These are phyloP conservation scores for Ictalurus furcatus DNA, from an alignment of 2,113 vertebrate species.

Conservation along the genomic window DNA sequence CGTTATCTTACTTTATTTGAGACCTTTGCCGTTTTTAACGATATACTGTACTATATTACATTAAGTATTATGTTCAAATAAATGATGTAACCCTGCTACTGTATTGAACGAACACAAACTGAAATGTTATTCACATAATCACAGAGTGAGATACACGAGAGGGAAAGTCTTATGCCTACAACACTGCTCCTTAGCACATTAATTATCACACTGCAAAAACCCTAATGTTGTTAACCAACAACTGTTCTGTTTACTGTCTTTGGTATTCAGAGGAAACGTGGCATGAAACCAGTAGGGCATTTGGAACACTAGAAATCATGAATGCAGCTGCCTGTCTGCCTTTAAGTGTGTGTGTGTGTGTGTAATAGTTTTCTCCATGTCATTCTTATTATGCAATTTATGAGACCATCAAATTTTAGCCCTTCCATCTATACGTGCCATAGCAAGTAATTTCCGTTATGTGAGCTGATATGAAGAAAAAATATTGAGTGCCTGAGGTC, in stretches of 20 bases:
- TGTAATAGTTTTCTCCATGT: not conserved
- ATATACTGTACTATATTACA: not conserved
- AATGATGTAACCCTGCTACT: not conserved
- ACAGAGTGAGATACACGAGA: not conserved
- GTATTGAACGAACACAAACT: not conserved
- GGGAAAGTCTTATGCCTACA: not conserved
- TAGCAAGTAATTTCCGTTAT: not conserved
- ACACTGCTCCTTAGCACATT: not conserved
- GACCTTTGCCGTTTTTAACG: not conserved
- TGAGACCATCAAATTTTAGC: constrained; percentile 1
- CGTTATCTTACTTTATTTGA: not conserved
- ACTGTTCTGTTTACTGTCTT: not conserved
- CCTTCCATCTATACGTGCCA: constrained; percentile 5
- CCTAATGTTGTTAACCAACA: not conserved
- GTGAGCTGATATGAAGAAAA: not conserved
- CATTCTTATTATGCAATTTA: not conserved
- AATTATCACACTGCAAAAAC: not conserved
- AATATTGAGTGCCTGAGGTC: not conserved
- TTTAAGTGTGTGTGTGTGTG: not conserved
- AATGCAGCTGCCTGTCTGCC: not conserved
- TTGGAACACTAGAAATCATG: not conserved
- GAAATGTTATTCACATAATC: not conserved
- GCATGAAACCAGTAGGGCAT: not conserved
- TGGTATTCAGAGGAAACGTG: not conserved
- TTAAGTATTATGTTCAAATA: not conserved